Evolutionary conservation across 2,888 invertebrate species (phyloP).

Genomic region (Callosobruchus maculatus): DNA sequence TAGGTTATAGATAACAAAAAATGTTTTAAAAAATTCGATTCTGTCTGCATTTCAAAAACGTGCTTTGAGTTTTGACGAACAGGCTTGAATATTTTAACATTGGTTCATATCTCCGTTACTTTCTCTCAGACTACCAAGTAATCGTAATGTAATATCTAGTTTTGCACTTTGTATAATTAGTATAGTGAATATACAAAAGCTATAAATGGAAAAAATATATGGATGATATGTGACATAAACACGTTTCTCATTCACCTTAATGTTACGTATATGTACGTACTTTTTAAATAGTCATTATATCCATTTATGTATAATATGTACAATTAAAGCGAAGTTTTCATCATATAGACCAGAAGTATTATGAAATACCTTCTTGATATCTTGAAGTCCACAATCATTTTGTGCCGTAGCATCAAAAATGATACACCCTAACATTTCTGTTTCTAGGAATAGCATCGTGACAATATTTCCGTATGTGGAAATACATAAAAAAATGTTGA

Average conservation of each 20-base stretch:
- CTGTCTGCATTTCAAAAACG: no score
- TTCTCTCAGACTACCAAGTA: background rate
- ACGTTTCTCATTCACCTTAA: constrained; percentile 44
- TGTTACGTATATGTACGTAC: constrained; percentile 20
- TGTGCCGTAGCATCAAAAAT: no score
- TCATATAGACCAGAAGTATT: background rate
- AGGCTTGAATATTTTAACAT: background rate
- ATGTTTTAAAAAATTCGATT: no score
- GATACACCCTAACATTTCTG: no score
- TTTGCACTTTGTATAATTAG: background rate
- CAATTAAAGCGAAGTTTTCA: background rate
- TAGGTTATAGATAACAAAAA: no score
- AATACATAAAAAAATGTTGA: no score
- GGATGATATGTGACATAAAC: constrained; percentile 23
- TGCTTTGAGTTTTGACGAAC: background rate
- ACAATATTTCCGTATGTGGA: no score
- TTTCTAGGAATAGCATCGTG: no score
- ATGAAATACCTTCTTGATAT: background rate
- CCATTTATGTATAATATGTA: background rate
- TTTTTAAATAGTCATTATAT: background rate
- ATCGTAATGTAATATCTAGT: background rate
- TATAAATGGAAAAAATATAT: constrained; percentile 2
- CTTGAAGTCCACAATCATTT: background rate
- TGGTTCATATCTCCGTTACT: background rate
- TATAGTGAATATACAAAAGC: background rate